Base-by-base conservation (phyloP, 2,888 invertebrate genomes). In the Myopa tessellatipennis region DNA sequence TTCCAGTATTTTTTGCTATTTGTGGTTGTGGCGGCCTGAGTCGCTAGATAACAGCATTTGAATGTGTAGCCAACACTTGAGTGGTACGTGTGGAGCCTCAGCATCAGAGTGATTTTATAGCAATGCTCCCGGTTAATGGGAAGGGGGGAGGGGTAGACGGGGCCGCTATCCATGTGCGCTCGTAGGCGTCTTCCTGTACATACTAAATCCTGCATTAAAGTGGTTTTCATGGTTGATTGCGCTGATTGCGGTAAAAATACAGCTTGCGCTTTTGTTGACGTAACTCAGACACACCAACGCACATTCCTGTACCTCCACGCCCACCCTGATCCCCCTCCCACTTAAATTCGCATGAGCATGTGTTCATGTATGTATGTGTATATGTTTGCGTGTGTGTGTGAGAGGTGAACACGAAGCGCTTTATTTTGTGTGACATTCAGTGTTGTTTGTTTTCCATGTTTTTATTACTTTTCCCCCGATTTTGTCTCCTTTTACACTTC, bases 201-300 rank as follows among this genome's bases (percentile, higher is more conserved):
- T 74, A 68, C 45, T 67, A 76, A 74, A 76, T 75, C 77, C 79
- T 70, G 80, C 80, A 80, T 71, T 74, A 71, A 81, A 81, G 80
- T 79, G 82, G 82, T 81, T 81, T 81, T 81, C 77, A 78, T 79
- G 82, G 81, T 82, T 82, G 82, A 82, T 82, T 81, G 81, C 80
- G 76, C 79, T 81, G 81, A 82, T 81, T 82, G 82, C 82, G 81
- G 81, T 81, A 78, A 77, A 80, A 79, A 80, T 75, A 79, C 79
- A 80, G 80, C 80, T 81, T 81, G 78, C 79, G 77, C 75, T 80
- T 77, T 69, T 74, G 74, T 77, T 52, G 36, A 50, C 10, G 70
- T 12, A 55, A 45, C 61, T 14, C 55, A 76, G 26, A 36, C 52
- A 77, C 10, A 60, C 68, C 26, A 38, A 50, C 2, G 52, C 40